Percentiles rank a stretch among this genome's conserved stretches.
Conservation (phyloP, 2,888 invertebrate species). For the Syrista parreyssii region DNA sequence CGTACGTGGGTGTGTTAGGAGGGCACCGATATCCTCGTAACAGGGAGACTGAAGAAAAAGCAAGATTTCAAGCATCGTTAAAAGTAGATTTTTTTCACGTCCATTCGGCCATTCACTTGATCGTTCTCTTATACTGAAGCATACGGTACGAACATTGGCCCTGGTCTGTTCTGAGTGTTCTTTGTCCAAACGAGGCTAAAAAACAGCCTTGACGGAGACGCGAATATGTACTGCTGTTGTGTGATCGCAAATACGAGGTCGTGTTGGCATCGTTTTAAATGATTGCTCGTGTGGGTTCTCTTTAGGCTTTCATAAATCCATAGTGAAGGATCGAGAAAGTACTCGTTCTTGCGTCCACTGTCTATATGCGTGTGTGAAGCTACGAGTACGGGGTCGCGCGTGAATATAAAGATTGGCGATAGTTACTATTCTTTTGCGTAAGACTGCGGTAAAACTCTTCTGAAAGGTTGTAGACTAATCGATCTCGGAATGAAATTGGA, state of each 20-base stretch:
- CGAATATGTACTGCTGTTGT: constrained; percentile 8
- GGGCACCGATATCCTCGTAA: not conserved
- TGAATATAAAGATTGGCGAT: not conserved
- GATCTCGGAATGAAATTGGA: not conserved
- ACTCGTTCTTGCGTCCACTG: not conserved
- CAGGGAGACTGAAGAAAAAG: not conserved
- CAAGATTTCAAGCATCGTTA: not conserved
- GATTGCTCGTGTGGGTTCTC: not conserved
- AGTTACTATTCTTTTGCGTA: not conserved
- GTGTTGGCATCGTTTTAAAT: not conserved
- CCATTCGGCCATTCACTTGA: not conserved
- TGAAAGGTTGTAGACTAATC: not conserved
- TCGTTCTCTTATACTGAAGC: not conserved
- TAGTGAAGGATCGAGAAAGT: not conserved
- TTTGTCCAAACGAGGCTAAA: not conserved
- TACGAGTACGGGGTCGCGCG: not conserved
- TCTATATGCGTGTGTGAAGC: not conserved
- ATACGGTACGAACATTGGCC: not conserved
- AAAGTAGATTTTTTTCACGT: not conserved
- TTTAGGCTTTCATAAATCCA: not conserved
- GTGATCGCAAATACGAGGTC: not conserved
- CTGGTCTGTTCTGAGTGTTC: not conserved
- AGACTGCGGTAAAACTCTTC: not conserved
- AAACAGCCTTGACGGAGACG: not conserved
- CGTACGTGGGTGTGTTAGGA: constrained; percentile 35